These are phyloP conservation scores for Lacerta bilineata DNA, from an alignment of 2,797 vertebrate genomes.

Conservation along the genomic window DNA sequence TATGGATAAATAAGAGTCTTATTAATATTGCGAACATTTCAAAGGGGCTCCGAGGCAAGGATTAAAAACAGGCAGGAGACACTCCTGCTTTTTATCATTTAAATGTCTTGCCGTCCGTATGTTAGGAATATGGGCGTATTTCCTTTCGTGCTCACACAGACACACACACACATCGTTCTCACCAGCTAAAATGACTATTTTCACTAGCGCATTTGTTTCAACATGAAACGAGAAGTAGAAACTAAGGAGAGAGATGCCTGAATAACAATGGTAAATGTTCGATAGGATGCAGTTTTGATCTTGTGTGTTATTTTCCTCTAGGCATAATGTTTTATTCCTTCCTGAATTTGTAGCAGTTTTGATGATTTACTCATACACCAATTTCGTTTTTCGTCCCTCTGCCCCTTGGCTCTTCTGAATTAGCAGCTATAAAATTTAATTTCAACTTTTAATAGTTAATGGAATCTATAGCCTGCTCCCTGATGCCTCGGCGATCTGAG, in stretches of 20 bases:
- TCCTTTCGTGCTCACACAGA: not conserved
- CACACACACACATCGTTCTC: conserved; percentile 24
- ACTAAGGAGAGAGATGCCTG: conserved; percentile 64
- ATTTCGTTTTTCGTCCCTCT: not conserved
- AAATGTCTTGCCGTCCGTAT: not conserved
- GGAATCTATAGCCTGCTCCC: conserved; percentile 55
- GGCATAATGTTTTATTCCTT: conserved; percentile 71
- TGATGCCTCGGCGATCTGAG: conserved; percentile 58
- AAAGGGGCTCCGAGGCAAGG: not conserved
- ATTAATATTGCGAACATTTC: conserved; percentile 13
- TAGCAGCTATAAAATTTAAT: conserved; percentile 59
- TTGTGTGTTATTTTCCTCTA: conserved; percentile 61
- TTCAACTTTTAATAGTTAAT: conserved; percentile 61
- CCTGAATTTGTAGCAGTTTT: conserved; percentile 65
- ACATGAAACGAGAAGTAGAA: conserved; percentile 39
- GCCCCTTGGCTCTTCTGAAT: conserved; percentile 35
- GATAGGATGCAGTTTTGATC: conserved; percentile 67
- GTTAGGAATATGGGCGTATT: not conserved
- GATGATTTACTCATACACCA: conserved; percentile 65
- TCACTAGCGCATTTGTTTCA: conserved; percentile 62
- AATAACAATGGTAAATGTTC: conserved; percentile 65
- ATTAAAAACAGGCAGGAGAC: conserved; percentile 32
- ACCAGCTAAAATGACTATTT: conserved; percentile 39
- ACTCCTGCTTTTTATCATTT: conserved; percentile 18
- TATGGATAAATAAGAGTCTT: conserved; percentile 23